Evolutionary conservation across 2,113 vertebrate species (phyloP).

Genomic region (Tragulus kanchil): DNA sequence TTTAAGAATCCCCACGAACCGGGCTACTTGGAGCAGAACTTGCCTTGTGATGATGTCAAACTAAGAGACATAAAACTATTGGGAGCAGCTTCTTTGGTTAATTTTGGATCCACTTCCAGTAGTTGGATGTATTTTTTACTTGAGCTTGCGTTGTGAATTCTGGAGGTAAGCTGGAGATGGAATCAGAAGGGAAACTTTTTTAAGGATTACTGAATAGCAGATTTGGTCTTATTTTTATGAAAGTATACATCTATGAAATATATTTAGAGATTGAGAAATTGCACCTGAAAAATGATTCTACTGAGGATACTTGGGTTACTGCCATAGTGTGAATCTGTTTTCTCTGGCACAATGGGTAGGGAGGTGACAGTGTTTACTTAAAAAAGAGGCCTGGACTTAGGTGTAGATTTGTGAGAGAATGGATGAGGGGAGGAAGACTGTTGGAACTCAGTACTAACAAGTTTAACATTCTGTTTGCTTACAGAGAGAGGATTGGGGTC

Average conservation of each 20-base stretch:
- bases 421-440: neutral
- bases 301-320: neutral
- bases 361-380: conserved; percentile 55
- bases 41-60: conserved; percentile 1
- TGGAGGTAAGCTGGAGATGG: neutral
- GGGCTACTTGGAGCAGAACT: conserved; percentile 26
- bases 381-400: conserved; percentile 38
- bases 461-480: conserved; percentile 50
- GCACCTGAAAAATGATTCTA: neutral
- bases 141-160: conserved; percentile 36
- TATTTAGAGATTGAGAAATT: conserved; percentile 49
- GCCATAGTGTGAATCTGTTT: neutral
- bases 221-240: conserved; percentile 49
- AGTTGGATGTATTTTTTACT: conserved; percentile 58
- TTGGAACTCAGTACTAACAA: neutral
- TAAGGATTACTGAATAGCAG: conserved; percentile 14
- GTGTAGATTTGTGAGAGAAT: conserved; percentile 23
- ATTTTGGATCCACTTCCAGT: conserved; percentile 59
- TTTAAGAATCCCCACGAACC: neutral
- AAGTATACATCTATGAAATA: conserved; percentile 7
- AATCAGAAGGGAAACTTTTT: conserved; percentile 40
- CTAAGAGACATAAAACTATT: neutral
- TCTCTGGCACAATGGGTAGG: neutral
- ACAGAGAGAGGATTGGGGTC: neutral
- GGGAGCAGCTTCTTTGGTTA: conserved; percentile 4